Base-by-base conservation (phyloP, 2,113 vertebrate species). In the Nettapus auritus region DNA sequence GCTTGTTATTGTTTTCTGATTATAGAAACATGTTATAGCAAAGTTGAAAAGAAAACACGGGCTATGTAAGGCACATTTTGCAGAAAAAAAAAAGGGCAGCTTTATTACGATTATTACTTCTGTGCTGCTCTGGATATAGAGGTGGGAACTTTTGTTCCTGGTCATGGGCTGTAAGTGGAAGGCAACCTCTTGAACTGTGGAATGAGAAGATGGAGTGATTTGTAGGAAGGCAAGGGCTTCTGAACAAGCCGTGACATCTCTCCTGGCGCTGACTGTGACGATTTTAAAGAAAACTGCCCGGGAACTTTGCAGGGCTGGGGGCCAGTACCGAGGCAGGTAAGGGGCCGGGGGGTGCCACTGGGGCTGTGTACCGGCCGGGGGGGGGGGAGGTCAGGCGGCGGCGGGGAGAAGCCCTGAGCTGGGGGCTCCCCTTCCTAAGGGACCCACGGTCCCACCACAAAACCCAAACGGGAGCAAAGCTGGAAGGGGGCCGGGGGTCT, bases 191-290 rank as follows among this genome's bases (percentile, higher is more conserved):
- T 38, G 29, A 79, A 44, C 50, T 4, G 1, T 31, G 12, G 34
- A 64, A 19, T 2, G 33, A 6, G 70, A 34, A 26, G 48, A 52
- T 8, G 42, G 44, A 57, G 26, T 16, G 23, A 52, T 55, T 4
- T n/a, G 33, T 4, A 1, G 34, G 53, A 23, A 76, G 48, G 22
- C 1, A 36, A n/a, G 52, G 70, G 3, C 64, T 69, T n/a, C 75
- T 2, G 13, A 23, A 17, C 53, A 23, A 56, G 44, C 50, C 3
- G 15, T 4, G 26, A 8, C 82, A 44, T 11, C 63, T 79, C 70
- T 7, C 5, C 62, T 6, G 4, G 4, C 3, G 4, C 6, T 11
- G 64, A 34, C 50, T 10, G 19, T 4, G 2, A 11, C 1, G 60
- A 60, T 66, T 29, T 57, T 55, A 26, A 19, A 69, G 62, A 40